Conservation (phyloP, 2,797 vertebrate species). For the Clarias pachynema region DNA sequence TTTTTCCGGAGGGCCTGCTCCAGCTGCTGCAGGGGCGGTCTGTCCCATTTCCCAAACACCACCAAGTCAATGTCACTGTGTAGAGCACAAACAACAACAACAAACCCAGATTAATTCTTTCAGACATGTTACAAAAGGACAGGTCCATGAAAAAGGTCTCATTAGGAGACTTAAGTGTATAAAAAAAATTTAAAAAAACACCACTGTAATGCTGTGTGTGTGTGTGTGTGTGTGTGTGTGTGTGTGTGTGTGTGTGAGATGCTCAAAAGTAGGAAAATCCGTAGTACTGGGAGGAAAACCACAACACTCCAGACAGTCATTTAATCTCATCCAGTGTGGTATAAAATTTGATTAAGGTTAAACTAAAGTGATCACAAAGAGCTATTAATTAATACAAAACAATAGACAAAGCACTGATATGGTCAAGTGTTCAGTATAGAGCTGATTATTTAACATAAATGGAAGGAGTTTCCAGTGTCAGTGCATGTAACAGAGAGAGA, state of each 20-base stretch:
- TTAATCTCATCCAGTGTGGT: neutral
- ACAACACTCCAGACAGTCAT: neutral
- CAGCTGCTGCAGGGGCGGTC: slow-evolving; percentile 89
- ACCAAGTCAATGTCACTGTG: slow-evolving; percentile 95
- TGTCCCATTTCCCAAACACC: slow-evolving; percentile 97
- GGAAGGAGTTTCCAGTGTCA: neutral
- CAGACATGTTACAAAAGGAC: neutral
- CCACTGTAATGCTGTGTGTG: too few species aligned
- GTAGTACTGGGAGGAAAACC: neutral
- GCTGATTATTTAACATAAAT: neutral
- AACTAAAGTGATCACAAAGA: neutral
- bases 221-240: too few species aligned
- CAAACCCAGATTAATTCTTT: neutral
- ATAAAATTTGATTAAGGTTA: neutral
- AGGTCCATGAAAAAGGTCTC: neutral
- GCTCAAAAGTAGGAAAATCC: neutral
- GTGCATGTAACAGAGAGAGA: neutral
- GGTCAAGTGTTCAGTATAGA: neutral
- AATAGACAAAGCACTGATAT: neutral
- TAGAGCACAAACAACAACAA: slow-evolving; percentile 29
- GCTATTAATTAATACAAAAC: neutral
- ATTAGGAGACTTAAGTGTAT: neutral
- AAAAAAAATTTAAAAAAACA: too few species aligned
- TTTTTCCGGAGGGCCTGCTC: slow-evolving; percentile 94
- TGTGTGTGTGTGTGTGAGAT: neutral